phyloP scores from a whole-genome alignment of 2,113 vertebrate genomes.

The Saccopteryx leptura region DNA sequence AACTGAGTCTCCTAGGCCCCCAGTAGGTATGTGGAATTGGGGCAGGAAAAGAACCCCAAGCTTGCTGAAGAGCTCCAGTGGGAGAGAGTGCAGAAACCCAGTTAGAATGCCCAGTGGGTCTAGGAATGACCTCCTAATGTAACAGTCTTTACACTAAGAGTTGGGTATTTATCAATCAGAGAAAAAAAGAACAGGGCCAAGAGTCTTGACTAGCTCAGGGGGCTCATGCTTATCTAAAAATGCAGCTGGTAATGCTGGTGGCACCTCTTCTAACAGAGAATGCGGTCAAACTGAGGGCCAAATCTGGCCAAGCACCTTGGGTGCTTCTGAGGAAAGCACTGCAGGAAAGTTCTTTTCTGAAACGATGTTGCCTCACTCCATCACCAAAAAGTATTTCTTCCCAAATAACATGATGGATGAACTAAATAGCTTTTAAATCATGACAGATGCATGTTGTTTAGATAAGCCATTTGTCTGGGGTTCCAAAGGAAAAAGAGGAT shows the following conservation, averaged over 20 bases:
- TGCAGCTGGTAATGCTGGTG: neutral
- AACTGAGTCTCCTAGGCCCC: conserved; percentile 38
- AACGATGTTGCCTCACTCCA: neutral
- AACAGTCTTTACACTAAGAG: neutral
- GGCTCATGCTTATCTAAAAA: neutral
- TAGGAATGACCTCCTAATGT: neutral
- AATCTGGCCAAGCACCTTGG: neutral
- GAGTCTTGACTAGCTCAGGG: neutral
- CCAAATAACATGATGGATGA: conserved; percentile 35
- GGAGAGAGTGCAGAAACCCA: neutral
- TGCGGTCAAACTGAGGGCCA: neutral
- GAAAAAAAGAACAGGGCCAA: neutral
- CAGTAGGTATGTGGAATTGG: neutral
- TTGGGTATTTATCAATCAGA: neutral
- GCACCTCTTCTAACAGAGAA: neutral
- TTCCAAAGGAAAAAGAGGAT: conserved; percentile 28
- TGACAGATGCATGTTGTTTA: neutral
- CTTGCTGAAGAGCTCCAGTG: neutral
- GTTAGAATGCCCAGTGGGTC: neutral
- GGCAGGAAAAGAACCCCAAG: neutral
- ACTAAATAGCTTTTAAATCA: conserved; percentile 19
- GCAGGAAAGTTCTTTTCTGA: neutral
- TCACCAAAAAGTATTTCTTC: conserved; percentile 32
- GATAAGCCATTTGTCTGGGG: conserved; percentile 60
- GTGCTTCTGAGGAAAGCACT: neutral